Evolutionary conservation across 2,797 vertebrate genomes (phyloP).

Genomic region (Novumbra hubbsi): DNA sequence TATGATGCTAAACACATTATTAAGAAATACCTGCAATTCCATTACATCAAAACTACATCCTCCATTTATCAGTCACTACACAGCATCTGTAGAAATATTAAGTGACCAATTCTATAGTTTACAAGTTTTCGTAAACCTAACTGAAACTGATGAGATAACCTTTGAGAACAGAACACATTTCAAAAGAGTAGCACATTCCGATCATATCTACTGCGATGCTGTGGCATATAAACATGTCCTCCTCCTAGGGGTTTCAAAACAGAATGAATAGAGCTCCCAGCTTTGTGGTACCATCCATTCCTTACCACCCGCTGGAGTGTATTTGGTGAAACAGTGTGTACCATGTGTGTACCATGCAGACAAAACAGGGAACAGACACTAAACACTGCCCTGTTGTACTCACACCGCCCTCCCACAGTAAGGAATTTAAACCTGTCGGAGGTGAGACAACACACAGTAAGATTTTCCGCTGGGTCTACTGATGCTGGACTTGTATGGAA

Average conservation of each 20-base stretch:
- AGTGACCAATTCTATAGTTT: not conserved
- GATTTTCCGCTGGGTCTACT: no score
- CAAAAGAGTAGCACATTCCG: not conserved
- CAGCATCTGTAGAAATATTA: not conserved
- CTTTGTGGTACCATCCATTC: not conserved
- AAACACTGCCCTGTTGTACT: no score
- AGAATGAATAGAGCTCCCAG: not conserved
- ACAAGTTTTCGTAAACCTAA: not conserved
- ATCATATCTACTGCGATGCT: not conserved
- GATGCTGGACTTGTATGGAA: no score
- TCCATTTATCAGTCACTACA: not conserved
- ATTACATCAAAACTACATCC: not conserved
- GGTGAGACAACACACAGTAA: no score
- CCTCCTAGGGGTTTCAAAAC: not conserved
- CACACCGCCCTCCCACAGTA: no score
- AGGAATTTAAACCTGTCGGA: no score
- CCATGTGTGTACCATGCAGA: no score
- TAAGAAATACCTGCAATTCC: no score
- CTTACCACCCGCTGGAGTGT: no score
- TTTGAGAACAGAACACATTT: not conserved
- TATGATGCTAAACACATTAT: not conserved
- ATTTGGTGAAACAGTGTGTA: no score
- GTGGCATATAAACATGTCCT: not conserved
- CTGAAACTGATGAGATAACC: not conserved
- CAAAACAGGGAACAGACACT: no score